Evolutionary conservation across 2,113 vertebrate genomes (phyloP).

Genomic region (Ctenomys sociabilis): DNA sequence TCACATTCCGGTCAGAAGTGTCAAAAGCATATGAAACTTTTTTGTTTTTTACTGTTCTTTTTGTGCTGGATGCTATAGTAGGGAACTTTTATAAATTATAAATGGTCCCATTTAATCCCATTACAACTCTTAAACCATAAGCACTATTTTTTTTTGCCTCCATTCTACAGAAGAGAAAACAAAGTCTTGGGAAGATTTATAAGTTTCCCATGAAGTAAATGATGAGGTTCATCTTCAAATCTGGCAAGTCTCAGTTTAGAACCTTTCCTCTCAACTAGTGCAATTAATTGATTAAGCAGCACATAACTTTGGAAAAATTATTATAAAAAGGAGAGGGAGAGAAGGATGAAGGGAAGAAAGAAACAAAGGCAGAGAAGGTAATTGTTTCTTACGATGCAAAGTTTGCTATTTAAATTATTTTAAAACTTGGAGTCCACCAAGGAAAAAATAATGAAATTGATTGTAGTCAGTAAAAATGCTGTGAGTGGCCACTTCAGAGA

Average conservation of each 20-base stretch:
- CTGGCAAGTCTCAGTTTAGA: background rate
- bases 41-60: background rate
- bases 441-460: background rate
- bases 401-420: background rate
- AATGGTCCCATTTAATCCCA: background rate
- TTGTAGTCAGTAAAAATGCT: background rate
- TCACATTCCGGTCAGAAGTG: background rate
- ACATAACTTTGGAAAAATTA: slow-evolving; percentile 17
- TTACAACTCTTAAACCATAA: background rate
- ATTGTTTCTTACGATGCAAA: slow-evolving; percentile 26
- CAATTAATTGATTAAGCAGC: background rate
- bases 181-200: background rate
- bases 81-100: background rate
- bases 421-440: background rate
- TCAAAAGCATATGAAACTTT: background rate
- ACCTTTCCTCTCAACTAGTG: background rate
- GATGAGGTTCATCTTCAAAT: background rate
- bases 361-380: background rate
- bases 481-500: background rate
- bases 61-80: background rate
- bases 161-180: background rate
- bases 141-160: background rate
- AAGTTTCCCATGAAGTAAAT: background rate
- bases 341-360: background rate
- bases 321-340: background rate